Percentiles rank a stretch among this genome's conserved stretches.
These are phyloP conservation scores for Acomys russatus DNA, from an alignment of 2,797 vertebrate genomes.

Conservation along the genomic window DNA sequence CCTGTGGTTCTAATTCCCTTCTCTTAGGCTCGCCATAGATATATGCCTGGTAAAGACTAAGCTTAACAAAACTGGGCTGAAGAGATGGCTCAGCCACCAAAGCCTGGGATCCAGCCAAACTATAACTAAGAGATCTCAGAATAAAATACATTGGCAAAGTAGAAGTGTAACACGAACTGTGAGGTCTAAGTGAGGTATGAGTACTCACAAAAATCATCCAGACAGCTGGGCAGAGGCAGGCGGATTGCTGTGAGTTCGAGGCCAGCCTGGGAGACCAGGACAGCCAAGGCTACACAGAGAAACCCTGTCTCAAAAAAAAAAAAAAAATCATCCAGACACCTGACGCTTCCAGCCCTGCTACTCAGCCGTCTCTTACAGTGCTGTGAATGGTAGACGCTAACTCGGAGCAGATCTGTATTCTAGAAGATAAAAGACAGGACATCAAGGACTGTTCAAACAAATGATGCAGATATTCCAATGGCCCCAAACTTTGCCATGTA, in stretches of 20 bases:
- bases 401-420: not conserved
- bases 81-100: not conserved
- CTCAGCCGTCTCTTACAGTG: not conserved
- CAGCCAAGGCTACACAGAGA: too few species aligned
- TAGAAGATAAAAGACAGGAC: too few species aligned
- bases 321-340: not conserved
- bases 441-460: not conserved
- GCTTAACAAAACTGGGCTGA: not conserved
- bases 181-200: not conserved
- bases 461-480: not conserved
- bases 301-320: too few species aligned
- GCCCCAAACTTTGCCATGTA: constrained; percentile 37
- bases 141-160: not conserved
- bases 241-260: too few species aligned
- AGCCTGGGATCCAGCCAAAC: not conserved
- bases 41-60: not conserved
- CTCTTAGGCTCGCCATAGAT: not conserved
- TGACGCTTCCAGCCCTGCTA: not conserved
- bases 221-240: too few species aligned
- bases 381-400: not conserved
- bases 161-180: not conserved
- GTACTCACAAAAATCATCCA: not conserved
- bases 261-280: too few species aligned
- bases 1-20: not conserved
- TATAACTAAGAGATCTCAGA: constrained; percentile 4